phyloP scores from a whole-genome alignment of 2,113 vertebrate species.

The Ageneiosus marmoratus region DNA sequence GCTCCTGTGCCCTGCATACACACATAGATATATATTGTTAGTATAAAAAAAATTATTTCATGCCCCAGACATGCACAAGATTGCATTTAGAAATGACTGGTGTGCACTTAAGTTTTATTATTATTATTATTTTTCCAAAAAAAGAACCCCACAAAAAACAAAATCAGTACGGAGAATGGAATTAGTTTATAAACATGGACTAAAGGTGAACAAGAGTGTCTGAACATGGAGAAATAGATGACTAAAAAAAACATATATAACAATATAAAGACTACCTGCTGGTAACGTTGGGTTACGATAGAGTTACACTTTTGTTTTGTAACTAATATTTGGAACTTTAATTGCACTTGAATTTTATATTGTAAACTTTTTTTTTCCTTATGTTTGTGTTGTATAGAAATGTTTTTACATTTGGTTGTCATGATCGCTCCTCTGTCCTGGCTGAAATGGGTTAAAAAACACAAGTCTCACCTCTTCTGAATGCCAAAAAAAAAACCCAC shows the following conservation, averaged over 20 bases:
- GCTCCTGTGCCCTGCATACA: conserved; percentile 47
- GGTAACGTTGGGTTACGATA: conserved; percentile 70
- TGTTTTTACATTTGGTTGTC: conserved; percentile 53
- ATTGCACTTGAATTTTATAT: conserved; percentile 84
- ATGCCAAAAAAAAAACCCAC: neutral
- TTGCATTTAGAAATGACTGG: conserved; percentile 52
- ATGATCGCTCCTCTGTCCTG: conserved; percentile 39
- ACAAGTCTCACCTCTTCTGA: conserved; percentile 22
- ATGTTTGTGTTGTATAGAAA: conserved; percentile 70
- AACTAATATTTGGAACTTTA: conserved; percentile 80
- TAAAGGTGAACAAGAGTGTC: conserved; percentile 37
- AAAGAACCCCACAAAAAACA: too few species aligned
- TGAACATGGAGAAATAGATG: conserved; percentile 10
- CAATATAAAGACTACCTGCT: conserved; percentile 71
- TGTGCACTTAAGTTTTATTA: conserved; percentile 65
- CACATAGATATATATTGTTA: conserved; percentile 52
- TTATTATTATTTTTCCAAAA: neutral
- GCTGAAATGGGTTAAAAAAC: conserved; percentile 19
- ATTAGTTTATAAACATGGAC: conserved; percentile 30
- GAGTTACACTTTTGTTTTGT: conserved; percentile 72
- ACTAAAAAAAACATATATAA: conserved; percentile 53
- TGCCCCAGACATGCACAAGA: conserved; percentile 61
- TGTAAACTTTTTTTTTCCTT: conserved; percentile 68
- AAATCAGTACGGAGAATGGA: conserved; percentile 45
- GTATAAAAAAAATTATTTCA: conserved; percentile 44